Percentiles rank a stretch among this genome's conserved stretches.
phyloP scores from a whole-genome alignment of 2,113 vertebrate species.

The Chamaetylas fuelleborni region DNA sequence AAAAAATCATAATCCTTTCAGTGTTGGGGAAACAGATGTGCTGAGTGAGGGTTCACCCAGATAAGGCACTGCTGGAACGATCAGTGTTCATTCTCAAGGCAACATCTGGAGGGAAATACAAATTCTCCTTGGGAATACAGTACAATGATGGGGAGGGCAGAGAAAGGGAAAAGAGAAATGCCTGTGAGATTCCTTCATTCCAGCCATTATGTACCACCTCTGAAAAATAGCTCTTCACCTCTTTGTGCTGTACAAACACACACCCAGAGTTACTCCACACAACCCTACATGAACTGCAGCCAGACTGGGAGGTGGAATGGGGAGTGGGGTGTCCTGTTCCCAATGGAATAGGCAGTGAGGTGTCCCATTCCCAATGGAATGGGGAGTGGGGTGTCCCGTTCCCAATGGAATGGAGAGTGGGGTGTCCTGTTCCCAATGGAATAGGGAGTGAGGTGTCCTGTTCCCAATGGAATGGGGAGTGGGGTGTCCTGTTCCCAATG shows the following conservation, averaged over 20 bases:
- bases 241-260: background rate
- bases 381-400: no score
- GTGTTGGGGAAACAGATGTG: background rate
- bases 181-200: background rate
- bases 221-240: background rate
- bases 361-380: background rate
- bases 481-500: background rate
- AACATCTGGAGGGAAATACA: background rate
- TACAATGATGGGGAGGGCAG: rapidly evolving
- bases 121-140: background rate
- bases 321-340: background rate
- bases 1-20: background rate
- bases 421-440: background rate
- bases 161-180: background rate
- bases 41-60: background rate
- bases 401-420: background rate
- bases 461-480: no score
- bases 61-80: background rate
- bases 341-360: background rate
- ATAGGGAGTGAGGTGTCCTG: background rate
- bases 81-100: background rate
- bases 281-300: rapidly evolving
- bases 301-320: background rate
- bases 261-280: background rate
- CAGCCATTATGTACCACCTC: background rate